Conservation (phyloP, 2,113 vertebrate genomes). For the Piprites chloris region DNA sequence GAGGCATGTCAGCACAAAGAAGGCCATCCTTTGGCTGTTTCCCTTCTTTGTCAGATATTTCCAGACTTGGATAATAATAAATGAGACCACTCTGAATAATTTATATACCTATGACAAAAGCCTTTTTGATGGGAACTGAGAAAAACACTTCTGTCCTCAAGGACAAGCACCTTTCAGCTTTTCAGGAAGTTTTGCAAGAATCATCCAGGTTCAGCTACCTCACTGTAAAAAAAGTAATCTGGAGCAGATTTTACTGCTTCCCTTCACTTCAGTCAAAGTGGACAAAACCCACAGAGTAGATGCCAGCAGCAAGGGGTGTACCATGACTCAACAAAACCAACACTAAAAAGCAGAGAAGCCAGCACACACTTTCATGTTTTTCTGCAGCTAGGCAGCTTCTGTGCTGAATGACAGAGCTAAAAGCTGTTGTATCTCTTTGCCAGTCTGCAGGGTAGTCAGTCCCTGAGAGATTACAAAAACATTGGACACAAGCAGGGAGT, state of each 20-base stretch:
- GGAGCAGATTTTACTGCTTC: not conserved
- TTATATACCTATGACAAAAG: not conserved
- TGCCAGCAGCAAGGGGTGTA: not conserved
- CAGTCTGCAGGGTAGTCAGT: not conserved
- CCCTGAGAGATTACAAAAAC: not conserved
- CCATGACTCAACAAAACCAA: not conserved
- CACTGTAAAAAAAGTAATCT: not conserved
- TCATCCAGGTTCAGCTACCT: not conserved
- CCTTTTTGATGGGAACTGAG: not conserved
- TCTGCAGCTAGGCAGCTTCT: not conserved
- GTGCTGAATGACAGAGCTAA: not conserved
- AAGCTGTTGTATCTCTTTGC: not conserved
- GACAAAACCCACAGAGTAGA: not conserved
- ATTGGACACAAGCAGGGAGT: not conserved
- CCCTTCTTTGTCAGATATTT: not conserved
- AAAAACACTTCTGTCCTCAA: not conserved
- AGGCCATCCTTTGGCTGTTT: not conserved
- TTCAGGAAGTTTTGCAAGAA: not conserved
- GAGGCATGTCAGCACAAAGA: not conserved
- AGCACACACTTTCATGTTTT: not conserved
- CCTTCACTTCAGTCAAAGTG: not conserved
- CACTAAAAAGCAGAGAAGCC: not conserved
- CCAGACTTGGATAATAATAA: not conserved
- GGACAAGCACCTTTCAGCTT: not conserved
- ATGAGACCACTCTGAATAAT: not conserved